These are phyloP conservation scores for Syrphus vitripennis DNA, from an alignment of 2,888 invertebrate genomes.

Conservation along the genomic window DNA sequence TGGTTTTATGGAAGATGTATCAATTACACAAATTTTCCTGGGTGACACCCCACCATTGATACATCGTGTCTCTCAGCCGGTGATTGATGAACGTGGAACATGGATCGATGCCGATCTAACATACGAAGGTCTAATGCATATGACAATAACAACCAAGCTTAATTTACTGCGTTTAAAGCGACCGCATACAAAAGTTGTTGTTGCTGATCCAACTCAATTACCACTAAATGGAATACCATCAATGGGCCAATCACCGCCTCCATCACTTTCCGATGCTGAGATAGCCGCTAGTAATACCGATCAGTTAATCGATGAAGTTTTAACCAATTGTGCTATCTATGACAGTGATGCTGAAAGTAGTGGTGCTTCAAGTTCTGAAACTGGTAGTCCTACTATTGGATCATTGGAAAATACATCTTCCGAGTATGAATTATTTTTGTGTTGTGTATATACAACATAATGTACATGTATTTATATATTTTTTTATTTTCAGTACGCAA, in stretches of 20 bases:
- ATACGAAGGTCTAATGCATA: constrained; percentile 87
- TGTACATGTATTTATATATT: neutral
- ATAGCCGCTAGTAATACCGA: constrained; percentile 48
- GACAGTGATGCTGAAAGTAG: constrained; percentile 81
- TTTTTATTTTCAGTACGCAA: constrained; percentile 68
- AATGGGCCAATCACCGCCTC: constrained; percentile 58
- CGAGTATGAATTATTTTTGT: constrained; percentile 74
- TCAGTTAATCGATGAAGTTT: constrained; percentile 64
- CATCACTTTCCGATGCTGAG: constrained; percentile 62
- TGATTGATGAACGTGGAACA: constrained; percentile 89
- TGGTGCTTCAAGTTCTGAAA: constrained; percentile 79
- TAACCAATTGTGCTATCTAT: constrained; percentile 77
- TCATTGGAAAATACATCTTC: constrained; percentile 69
- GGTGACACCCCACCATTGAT: constrained; percentile 86
- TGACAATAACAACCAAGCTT: constrained; percentile 92
- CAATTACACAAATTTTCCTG: constrained; percentile 87
- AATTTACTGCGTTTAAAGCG: constrained; percentile 82
- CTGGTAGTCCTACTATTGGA: constrained; percentile 75
- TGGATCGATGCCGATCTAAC: constrained; percentile 92
- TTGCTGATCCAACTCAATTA: constrained; percentile 27
- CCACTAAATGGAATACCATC: constrained; percentile 30
- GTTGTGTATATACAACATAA: neutral
- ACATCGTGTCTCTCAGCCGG: constrained; percentile 85
- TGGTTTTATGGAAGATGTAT: constrained; percentile 91
- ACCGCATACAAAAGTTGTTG: constrained; percentile 67